phyloP scores from a whole-genome alignment of 2,888 invertebrate species.

The Drosophila maculinotata region DNA sequence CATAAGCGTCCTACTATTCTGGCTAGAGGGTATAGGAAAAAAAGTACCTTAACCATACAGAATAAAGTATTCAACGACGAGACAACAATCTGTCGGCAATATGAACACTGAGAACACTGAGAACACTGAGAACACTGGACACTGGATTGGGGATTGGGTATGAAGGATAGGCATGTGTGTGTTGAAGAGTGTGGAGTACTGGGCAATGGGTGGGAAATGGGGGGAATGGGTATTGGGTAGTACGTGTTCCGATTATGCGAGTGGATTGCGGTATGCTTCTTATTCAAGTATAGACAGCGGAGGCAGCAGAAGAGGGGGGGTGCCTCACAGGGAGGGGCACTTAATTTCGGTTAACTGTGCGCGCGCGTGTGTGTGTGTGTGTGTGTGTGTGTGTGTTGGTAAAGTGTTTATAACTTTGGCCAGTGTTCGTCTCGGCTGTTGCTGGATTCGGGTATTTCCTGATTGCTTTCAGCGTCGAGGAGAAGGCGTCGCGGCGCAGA shows the following conservation, averaged over 20 bases:
- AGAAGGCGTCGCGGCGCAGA: neutral
- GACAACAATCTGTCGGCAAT: no score
- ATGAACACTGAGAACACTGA: neutral
- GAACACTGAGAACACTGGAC: neutral
- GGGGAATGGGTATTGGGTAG: conserved; percentile 8
- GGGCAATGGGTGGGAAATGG: neutral
- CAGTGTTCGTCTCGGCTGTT: conserved; percentile 9
- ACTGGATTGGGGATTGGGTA: conserved; percentile 2
- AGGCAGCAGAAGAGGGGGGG: conserved; percentile 2
- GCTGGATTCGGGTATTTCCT: conserved; percentile 72
- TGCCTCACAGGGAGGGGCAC: conserved; percentile 7
- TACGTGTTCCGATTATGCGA: conserved; percentile 71
- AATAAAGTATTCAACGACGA: no score
- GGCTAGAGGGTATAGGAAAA: no score
- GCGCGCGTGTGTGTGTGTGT: conserved; percentile 36
- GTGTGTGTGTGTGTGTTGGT: conserved; percentile 25
- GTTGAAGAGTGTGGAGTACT: neutral
- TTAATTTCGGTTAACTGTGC: conserved; percentile 37
- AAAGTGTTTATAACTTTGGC: conserved; percentile 49
- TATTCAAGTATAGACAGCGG: conserved; percentile 8
- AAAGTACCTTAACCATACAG: no score
- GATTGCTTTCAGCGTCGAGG: conserved; percentile 51
- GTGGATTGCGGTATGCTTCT: conserved; percentile 40
- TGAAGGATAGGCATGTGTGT: neutral
- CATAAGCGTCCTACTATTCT: no score